Percentiles rank a stretch among this genome's conserved stretches.
These are phyloP conservation scores for Dissostichus mawsoni DNA, from an alignment of 2,113 vertebrate genomes.

Conservation along the genomic window DNA sequence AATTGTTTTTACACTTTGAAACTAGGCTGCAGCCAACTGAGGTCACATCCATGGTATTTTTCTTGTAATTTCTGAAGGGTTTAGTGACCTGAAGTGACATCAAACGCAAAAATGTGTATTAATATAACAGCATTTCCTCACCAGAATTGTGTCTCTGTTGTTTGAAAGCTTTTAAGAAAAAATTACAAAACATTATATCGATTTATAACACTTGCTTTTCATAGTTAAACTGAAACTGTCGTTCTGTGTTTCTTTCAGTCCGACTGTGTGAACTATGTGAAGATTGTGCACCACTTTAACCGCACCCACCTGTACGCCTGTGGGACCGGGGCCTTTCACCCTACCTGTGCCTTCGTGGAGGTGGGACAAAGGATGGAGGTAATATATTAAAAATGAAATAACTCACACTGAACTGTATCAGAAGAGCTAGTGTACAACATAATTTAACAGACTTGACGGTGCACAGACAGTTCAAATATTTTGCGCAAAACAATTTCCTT, in stretches of 20 bases:
- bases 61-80: background rate
- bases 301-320: slow-evolving; percentile 94
- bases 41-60: background rate
- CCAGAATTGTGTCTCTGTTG: background rate
- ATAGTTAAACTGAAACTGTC: background rate
- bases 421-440: background rate
- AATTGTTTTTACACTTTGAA: background rate
- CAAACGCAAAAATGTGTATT: background rate
- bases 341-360: slow-evolving; percentile 91
- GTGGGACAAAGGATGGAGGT: slow-evolving; percentile 92
- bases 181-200: too few species aligned
- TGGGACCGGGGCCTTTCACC: slow-evolving; percentile 96
- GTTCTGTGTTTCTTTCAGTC: slow-evolving; percentile 79
- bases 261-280: slow-evolving; percentile 98
- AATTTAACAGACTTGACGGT: background rate
- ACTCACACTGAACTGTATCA: background rate
- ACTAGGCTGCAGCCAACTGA: background rate
- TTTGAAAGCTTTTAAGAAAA: background rate
- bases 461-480: background rate
- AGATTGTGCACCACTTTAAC: slow-evolving; percentile 93
- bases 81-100: background rate
- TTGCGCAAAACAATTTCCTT: background rate
- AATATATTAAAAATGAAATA: background rate
- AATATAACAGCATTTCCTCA: too few species aligned
- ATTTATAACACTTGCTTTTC: too few species aligned